phyloP scores from a whole-genome alignment of 2,888 invertebrate species.

The Nymphalis urticae region DNA sequence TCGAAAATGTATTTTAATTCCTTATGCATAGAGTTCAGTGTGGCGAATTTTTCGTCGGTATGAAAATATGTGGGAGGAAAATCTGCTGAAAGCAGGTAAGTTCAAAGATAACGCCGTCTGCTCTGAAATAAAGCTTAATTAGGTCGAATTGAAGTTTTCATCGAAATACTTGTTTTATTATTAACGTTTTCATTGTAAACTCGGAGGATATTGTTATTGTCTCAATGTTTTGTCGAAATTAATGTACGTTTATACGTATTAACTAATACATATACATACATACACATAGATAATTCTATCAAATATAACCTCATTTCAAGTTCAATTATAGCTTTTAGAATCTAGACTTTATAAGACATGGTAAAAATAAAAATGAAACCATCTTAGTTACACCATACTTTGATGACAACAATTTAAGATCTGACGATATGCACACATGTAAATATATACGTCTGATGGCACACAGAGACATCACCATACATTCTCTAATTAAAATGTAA shows the following conservation, averaged over 20 bases:
- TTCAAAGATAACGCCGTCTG: conserved; percentile 76
- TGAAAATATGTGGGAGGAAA: conserved; percentile 50
- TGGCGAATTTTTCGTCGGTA: conserved; percentile 40
- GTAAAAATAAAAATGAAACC: no score
- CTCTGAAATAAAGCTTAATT: conserved; percentile 67
- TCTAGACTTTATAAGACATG: no score
- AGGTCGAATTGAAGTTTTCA: conserved; percentile 55
- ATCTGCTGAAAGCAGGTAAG: conserved; percentile 68
- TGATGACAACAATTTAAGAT: neutral
- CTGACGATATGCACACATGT: neutral
- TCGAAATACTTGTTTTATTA: conserved; percentile 48
- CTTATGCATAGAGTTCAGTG: conserved; percentile 31
- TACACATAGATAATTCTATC: no score
- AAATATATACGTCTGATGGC: neutral
- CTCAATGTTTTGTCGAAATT: conserved; percentile 6
- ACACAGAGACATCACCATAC: conserved; percentile 18
- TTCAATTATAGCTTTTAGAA: no score
- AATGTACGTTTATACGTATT: neutral
- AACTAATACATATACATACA: no score
- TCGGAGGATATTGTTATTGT: neutral
- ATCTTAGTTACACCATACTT: no score
- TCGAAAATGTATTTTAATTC: conserved; percentile 41
- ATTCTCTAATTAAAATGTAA: conserved; percentile 40
- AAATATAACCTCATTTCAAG: no score
- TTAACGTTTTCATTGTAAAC: conserved; percentile 31